Percentiles rank a stretch among this genome's conserved stretches.
Conservation (phyloP, 2,113 vertebrate species). For the Microtus ochrogaster region DNA sequence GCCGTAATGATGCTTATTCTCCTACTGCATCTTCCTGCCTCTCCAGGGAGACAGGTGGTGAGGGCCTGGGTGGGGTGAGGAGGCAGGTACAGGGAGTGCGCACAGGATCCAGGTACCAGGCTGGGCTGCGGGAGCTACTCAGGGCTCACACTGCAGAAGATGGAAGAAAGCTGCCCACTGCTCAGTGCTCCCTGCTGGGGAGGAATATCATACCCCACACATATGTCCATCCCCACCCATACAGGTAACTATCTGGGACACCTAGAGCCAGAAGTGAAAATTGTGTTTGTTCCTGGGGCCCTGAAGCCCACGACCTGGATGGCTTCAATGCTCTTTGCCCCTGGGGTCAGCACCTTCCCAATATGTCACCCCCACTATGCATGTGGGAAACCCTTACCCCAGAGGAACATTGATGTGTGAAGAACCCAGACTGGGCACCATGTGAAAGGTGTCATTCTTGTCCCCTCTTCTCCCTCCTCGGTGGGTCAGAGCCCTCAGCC, state of each 20-base stretch:
- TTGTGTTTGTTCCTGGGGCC: neutral
- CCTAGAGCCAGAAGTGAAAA: neutral
- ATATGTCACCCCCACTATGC: neutral
- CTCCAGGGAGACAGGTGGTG: neutral
- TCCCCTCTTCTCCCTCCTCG: neutral
- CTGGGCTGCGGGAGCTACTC: neutral
- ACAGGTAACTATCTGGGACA: neutral
- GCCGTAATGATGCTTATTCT: neutral
- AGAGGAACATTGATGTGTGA: neutral
- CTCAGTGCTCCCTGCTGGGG: neutral
- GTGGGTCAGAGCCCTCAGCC: neutral
- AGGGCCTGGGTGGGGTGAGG: neutral
- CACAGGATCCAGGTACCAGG: neutral
- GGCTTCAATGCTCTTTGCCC: neutral
- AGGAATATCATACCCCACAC: fast-evolving
- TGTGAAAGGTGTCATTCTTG: neutral
- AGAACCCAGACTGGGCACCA: neutral
- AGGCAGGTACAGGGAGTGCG: neutral
- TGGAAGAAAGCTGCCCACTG: neutral
- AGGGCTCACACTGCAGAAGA: neutral
- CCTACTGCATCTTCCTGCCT: neutral
- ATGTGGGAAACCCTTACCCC: neutral
- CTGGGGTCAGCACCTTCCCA: neutral
- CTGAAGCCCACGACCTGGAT: neutral
- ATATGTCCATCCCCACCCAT: fast-evolving